phyloP scores from a whole-genome alignment of 64 coral and sea anemone genomes.

The Porites lutea region DNA sequence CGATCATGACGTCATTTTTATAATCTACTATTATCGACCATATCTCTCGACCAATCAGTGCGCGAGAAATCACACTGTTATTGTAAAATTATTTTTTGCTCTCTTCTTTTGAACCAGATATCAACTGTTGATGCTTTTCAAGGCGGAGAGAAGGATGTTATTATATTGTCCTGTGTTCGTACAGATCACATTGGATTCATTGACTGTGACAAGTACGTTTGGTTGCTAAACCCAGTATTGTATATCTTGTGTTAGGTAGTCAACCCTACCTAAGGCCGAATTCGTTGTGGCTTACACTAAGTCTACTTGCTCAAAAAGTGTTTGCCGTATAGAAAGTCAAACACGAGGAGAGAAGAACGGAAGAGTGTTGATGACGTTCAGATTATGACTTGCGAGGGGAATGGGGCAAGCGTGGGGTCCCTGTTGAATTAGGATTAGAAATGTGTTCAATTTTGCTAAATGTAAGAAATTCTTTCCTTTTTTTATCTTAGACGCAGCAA shows the following conservation, averaged over 20 bases:
- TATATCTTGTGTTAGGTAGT: not conserved
- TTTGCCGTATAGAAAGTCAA: too few relatives aligned
- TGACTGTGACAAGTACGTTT: constrained; percentile 88
- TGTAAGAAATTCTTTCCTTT: not conserved
- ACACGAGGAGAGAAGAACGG: too few relatives aligned
- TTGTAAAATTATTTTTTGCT: not conserved
- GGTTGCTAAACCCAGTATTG: not conserved
- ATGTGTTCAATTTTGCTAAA: not conserved
- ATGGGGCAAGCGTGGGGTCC: not conserved
- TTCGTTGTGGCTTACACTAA: not conserved
- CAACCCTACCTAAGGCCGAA: not conserved
- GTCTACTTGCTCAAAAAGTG: too few relatives aligned
- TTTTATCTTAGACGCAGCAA: constrained; percentile 87
- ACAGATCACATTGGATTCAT: constrained; percentile 96
- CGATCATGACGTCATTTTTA: too few relatives aligned
- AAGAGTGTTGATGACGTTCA: too few relatives aligned
- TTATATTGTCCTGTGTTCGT: constrained; percentile 93
- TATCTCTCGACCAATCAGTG: too few relatives aligned
- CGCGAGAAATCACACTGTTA: too few relatives aligned
- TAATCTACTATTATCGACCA: too few relatives aligned
- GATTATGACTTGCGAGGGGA: too few relatives aligned
- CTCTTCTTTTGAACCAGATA: constrained; percentile 59
- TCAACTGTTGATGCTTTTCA: constrained; percentile 99
- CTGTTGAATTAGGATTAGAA: not conserved
- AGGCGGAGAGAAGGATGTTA: constrained; percentile 95